Base-by-base conservation (phyloP, 2,797 vertebrate genomes). In the Diglossa cyanea region DNA sequence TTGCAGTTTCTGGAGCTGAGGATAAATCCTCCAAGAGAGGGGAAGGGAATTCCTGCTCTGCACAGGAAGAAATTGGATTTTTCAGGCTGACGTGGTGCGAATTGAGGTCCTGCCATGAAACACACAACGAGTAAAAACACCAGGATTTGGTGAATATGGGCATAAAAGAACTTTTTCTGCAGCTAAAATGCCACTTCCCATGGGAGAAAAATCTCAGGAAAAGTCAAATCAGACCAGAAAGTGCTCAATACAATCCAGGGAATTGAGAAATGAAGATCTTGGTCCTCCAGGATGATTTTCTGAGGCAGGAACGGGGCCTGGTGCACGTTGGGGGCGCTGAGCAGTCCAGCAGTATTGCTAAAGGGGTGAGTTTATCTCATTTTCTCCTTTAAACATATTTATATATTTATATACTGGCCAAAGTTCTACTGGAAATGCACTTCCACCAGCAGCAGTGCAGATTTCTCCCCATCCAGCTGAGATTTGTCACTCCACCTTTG, bases 61-160 rank as follows among this genome's bases (percentile, higher is more conserved):
- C 2, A 1, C 8, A 13, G 78, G 78, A 44, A n/a, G 10, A 37
- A 16, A 25, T 60, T 26, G 39, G 74, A 35, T 82, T 73, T 65
- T 47, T 18, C 51, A 11, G 75, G 61, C 17, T 33, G 70, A 17
- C 2, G 24, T 26, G 70, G 45, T 11, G 40, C 5, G 45, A 31
- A 7, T 7, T 39, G 66, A 72, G 67, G 31, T 62, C 55, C 5
- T 12, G 26, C 47, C n/a, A 4, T 18, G 16, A 11, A 66, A 62
- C 1, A 19, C 44, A 12, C n/a, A 21, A 6, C 1, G 6, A 54
- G n/a, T 24, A 9, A 75, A 53, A 81, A 9, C 10, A 48, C 5
- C 4, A 0, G 6, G 17, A 7, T 10, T 70, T 58, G 9, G 44
- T 23, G 31, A 37, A 17, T 2, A 1, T 5, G 35, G 42, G 13